phyloP scores from a whole-genome alignment of 2,888 invertebrate species.

The Protonemura montana region DNA sequence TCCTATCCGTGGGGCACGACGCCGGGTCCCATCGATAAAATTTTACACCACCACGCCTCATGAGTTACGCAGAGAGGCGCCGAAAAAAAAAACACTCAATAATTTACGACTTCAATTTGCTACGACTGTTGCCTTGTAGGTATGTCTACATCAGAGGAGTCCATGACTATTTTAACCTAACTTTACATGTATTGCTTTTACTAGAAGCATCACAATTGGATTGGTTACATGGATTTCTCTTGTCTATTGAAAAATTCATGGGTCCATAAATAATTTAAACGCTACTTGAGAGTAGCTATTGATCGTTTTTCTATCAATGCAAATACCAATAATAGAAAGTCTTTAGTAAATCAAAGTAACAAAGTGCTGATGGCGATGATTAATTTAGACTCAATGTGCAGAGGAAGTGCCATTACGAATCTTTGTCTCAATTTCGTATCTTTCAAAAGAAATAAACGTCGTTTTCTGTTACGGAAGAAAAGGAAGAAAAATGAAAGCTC shows the following conservation, averaged over 20 bases:
- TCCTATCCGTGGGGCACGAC: background rate
- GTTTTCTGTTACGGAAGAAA: too few species aligned
- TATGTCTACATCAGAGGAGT: background rate
- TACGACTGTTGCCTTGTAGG: too few species aligned
- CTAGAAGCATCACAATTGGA: background rate
- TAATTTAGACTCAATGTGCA: background rate
- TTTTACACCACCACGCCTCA: background rate
- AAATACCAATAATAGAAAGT: too few species aligned
- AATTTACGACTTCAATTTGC: background rate
- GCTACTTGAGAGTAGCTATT: background rate
- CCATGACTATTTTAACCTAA: background rate
- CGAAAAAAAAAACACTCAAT: background rate
- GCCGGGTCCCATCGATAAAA: background rate
- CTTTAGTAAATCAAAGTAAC: background rate
- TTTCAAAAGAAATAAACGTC: too few species aligned
- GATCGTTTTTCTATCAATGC: background rate
- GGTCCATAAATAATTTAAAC: background rate
- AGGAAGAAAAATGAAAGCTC: too few species aligned
- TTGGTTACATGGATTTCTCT: background rate
- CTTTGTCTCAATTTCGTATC: too few species aligned
- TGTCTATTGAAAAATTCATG: background rate
- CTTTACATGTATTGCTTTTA: background rate
- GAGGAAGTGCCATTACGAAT: too few species aligned
- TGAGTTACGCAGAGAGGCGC: background rate
- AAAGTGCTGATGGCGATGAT: background rate